These are phyloP conservation scores for Glyptemys insculpta DNA, from an alignment of 2,797 vertebrate genomes.

Conservation along the genomic window DNA sequence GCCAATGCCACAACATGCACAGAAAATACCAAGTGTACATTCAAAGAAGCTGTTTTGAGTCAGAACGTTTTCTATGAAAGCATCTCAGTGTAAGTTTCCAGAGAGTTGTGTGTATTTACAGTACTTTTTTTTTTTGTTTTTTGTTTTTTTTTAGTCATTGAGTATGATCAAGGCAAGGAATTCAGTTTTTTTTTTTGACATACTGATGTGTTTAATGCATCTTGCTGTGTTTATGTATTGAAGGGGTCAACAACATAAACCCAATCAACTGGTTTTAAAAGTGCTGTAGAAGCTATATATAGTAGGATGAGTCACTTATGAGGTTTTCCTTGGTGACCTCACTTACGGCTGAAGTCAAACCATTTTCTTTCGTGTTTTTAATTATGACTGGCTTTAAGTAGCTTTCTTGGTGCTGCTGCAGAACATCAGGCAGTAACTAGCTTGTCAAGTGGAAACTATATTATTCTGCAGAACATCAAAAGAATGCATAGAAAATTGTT, in stretches of 20 bases:
- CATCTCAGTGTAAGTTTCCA: background rate
- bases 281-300: background rate
- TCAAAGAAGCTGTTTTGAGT: background rate
- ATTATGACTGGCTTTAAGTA: background rate
- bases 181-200: background rate
- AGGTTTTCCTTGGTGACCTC: background rate
- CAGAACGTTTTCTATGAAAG: background rate
- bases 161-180: background rate
- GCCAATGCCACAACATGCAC: background rate
- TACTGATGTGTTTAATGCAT: background rate
- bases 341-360: background rate
- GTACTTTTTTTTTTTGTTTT: no score
- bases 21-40: background rate
- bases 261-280: background rate
- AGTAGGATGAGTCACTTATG: background rate
- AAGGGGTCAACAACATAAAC: background rate
- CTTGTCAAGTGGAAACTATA: background rate
- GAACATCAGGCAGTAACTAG: background rate
- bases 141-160: background rate
- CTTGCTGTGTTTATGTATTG: background rate
- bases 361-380: background rate
- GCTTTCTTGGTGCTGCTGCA: background rate
- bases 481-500: background rate
- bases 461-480: background rate
- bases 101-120: background rate